Base-by-base conservation (phyloP, 2,888 invertebrate genomes). In the Catocala fraxini region DNA sequence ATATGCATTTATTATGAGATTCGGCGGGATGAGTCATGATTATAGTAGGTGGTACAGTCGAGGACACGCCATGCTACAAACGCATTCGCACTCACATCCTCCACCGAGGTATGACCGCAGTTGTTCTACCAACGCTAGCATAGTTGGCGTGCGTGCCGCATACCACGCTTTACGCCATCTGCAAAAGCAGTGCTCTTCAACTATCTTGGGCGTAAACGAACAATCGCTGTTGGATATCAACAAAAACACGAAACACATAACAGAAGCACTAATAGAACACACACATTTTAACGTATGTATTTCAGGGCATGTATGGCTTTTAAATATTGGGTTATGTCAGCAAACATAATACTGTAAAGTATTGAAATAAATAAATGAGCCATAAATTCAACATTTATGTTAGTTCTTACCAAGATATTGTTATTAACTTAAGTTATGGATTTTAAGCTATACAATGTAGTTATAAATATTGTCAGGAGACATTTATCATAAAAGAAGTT, bases 81-180 rank as follows among this genome's bases (percentile, higher is more conserved):
- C 82, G 75, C 89, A 87, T 84, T 85, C 86, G 75, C 89, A 93
- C 93, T 94, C 92, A 94, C 93, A 92, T 91, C 93, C 93, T 87
- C 93, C 93, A 89, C 89, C 90, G 87, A 94, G 93, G 90, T 94
- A 94, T 77, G 89, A 89, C 88, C 93, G 92, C 74, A 94, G 93
- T 86, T 93, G 93, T 88, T 93, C 93, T 88, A 94, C 93, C 92
- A 94, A 90, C 89, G 93, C 93, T 93, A 94, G 91, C 93, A 94
- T 94, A 89, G 89, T 86, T 90, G 92, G 91, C 89, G 82, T 84
- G 89, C 84, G 89, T 87, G 89, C 88, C 85, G 83, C 85, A 83
- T 85, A 86, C 88, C 88, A 90, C 89, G 88, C 89, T 86, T 92
- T 89, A 93, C 92, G 87, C 90, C 93, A 93, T 91, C 93, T 93